phyloP scores from a whole-genome alignment of 2,113 vertebrate genomes.

The Ailurus styani region DNA sequence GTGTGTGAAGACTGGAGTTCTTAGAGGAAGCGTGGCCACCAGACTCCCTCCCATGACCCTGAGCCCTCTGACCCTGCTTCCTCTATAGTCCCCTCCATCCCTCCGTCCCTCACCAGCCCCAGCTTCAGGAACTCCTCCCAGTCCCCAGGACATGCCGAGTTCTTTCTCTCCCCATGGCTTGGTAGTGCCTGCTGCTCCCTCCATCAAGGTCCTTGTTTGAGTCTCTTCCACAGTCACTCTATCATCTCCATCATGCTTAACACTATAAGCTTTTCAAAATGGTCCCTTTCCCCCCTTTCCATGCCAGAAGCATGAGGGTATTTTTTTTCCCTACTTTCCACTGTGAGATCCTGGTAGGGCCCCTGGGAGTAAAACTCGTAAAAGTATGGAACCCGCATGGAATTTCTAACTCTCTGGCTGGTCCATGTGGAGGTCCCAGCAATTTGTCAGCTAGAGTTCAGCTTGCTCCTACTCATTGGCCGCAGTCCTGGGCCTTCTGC shows the following conservation, averaged over 20 bases:
- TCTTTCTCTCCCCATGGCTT: not conserved
- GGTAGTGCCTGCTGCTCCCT: not conserved
- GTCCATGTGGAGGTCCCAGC: not conserved
- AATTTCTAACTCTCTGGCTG: not conserved
- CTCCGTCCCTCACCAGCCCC: not conserved
- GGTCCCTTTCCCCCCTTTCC: not conserved
- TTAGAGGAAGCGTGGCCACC: not conserved
- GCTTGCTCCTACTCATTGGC: not conserved
- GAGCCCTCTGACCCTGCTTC: not conserved
- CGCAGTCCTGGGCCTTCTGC: not conserved
- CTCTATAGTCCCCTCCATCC: not conserved
- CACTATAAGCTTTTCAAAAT: not conserved
- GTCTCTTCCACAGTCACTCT: not conserved
- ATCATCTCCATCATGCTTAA: not conserved
- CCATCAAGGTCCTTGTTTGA: fast-evolving
- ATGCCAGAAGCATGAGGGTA: not conserved
- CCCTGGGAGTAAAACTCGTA: not conserved
- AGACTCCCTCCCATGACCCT: fast-evolving
- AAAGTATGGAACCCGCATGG: too few relatives aligned
- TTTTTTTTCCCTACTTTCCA: not conserved
- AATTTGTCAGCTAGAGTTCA: fast-evolving
- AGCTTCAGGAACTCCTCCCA: not conserved
- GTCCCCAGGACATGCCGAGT: fast-evolving
- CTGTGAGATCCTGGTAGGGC: not conserved
- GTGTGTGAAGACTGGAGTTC: not conserved